Evolutionary conservation across 2,113 vertebrate genomes (phyloP).

Genomic region (Ophthalmolycus amberensis): DNA sequence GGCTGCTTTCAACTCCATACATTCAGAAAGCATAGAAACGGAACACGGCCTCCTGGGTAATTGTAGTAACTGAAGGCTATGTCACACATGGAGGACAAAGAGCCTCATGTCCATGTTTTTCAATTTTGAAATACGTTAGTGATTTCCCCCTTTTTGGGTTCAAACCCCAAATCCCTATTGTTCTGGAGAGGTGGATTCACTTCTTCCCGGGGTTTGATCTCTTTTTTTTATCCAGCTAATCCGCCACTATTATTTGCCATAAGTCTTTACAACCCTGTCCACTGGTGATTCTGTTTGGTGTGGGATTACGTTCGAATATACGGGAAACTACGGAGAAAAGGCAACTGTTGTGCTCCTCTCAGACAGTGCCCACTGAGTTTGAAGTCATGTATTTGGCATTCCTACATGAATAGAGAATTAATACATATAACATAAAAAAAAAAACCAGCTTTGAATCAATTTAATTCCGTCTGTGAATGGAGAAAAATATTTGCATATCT

Average conservation of each 20-base stretch:
- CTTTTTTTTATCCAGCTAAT: constrained; percentile 65
- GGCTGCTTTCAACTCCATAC: constrained; percentile 36
- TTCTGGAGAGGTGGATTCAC: constrained; percentile 59
- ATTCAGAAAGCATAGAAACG: constrained; percentile 20
- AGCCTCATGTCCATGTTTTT: constrained; percentile 53
- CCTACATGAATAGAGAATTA: constrained; percentile 1
- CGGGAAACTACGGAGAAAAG: constrained; percentile 26
- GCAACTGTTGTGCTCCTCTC: constrained; percentile 53
- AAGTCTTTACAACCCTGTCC: constrained; percentile 64
- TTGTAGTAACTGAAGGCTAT: constrained; percentile 16
- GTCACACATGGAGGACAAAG: constrained; percentile 38
- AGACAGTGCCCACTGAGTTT: constrained; percentile 23
- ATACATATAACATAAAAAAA: constrained; percentile 8
- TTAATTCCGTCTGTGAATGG: not conserved
- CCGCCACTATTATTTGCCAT: constrained; percentile 59
- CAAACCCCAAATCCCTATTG: constrained; percentile 53
- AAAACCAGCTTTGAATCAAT: constrained; percentile 38
- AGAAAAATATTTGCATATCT: constrained; percentile 4
- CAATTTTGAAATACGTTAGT: constrained; percentile 46
- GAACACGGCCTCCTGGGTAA: constrained; percentile 22
- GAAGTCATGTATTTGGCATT: not conserved
- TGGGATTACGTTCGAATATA: constrained; percentile 67
- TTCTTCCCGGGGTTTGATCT: constrained; percentile 48
- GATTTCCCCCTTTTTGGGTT: constrained; percentile 25
- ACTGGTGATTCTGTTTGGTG: constrained; percentile 69